Percentiles rank a stretch among this genome's conserved stretches.
Evolutionary conservation across 2,113 vertebrate species (phyloP).

Genomic region (Stictonetta naevosa): DNA sequence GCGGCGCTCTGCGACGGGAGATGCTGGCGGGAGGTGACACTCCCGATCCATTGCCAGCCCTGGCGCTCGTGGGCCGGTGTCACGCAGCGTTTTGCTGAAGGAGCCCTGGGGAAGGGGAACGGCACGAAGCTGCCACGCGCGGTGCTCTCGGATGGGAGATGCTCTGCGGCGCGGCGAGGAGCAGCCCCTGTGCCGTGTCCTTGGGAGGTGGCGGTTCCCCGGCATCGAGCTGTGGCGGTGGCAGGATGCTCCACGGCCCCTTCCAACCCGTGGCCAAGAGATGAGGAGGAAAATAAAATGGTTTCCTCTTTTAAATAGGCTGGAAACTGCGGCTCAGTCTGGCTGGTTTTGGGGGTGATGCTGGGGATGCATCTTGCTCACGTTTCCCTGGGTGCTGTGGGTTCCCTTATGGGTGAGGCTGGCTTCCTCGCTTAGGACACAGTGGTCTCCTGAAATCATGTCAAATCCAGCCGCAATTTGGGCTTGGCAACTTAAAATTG

Average conservation of each 20-base stretch:
- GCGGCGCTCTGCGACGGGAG: neutral
- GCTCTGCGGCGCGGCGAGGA: neutral
- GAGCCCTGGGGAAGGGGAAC: neutral
- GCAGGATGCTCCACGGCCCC: fast-evolving
- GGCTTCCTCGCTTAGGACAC: neutral
- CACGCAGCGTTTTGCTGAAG: neutral
- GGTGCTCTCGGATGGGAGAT: neutral
- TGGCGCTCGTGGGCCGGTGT: neutral
- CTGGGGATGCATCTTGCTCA: neutral
- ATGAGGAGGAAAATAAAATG: neutral
- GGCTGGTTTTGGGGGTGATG: fast-evolving
- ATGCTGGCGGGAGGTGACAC: neutral
- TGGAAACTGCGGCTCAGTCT: neutral
- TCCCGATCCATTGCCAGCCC: neutral
- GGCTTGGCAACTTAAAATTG: neutral
- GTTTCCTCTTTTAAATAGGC: neutral
- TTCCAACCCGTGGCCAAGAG: fast-evolving
- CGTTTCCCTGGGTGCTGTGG: fast-evolving
- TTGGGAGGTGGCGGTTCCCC: fast-evolving
- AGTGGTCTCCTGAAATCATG: neutral
- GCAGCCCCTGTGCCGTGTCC: neutral
- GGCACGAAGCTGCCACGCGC: neutral
- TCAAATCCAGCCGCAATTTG: neutral
- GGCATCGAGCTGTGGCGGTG: fast-evolving
- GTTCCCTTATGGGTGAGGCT: neutral